A percentile compares a stretch with the other conserved stretches of the same genome.
Conservation (phyloP, 2,797 vertebrate species). For the Acanthornis magna region DNA sequence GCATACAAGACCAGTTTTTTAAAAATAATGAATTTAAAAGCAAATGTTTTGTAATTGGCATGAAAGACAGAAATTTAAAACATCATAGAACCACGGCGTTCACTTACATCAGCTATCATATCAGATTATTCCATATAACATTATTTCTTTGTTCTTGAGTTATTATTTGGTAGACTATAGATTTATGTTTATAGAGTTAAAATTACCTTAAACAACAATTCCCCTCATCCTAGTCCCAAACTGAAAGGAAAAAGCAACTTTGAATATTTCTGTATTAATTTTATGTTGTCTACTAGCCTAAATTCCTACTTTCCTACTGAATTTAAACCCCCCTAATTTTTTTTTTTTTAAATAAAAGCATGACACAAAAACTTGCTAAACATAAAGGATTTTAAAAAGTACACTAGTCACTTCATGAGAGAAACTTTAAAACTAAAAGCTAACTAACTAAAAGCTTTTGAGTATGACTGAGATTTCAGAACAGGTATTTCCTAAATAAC, state of each 20-base stretch:
- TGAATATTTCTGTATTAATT: background rate
- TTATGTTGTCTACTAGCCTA: background rate
- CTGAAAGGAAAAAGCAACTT: background rate
- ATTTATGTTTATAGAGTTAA: background rate
- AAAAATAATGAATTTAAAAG: background rate
- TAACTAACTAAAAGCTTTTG: background rate
- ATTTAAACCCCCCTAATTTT: background rate
- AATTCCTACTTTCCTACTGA: background rate
- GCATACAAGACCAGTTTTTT: background rate
- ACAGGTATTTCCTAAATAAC: background rate
- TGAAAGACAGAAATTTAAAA: background rate
- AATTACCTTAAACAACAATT: background rate
- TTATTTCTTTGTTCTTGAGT: background rate
- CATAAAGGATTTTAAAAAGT: background rate
- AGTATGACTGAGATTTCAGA: background rate
- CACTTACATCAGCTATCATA: no score
- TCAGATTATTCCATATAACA: background rate
- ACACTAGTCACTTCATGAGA: background rate
- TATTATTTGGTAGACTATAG: background rate
- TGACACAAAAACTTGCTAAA: background rate
- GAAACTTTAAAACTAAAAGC: background rate
- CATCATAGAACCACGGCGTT: background rate
- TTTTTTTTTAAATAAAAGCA: background rate
- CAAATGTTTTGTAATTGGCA: background rate
- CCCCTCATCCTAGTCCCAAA: background rate